phyloP scores from a whole-genome alignment of 2,888 invertebrate genomes.

The Parnassius orleans region DNA sequence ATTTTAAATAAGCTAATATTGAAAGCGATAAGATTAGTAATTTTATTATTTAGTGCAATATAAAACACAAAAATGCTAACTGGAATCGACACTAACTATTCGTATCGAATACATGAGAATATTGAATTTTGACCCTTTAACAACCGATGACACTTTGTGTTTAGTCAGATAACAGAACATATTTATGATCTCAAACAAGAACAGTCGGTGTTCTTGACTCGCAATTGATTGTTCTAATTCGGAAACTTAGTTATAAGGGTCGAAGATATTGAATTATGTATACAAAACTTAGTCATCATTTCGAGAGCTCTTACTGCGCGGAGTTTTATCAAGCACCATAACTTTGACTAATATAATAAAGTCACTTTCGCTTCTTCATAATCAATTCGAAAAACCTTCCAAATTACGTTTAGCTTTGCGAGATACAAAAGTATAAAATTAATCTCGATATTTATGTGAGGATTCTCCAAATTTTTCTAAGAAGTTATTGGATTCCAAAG shows the following conservation, averaged over 20 bases:
- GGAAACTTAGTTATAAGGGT: conserved; percentile 60
- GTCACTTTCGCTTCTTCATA: conserved; percentile 41
- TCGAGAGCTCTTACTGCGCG: conserved; percentile 31
- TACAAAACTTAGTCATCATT: conserved; percentile 47
- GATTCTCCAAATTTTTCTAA: conserved; percentile 29
- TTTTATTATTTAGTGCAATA: too few species aligned
- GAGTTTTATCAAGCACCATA: conserved; percentile 43
- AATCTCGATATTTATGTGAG: conserved; percentile 34
- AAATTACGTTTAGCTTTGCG: conserved; percentile 35
- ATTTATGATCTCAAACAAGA: conserved; percentile 40
- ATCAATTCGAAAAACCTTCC: conserved; percentile 45
- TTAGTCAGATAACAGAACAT: conserved; percentile 7
- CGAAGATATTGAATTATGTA: conserved; percentile 54
- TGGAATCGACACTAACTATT: too few species aligned
- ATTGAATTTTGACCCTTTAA: neutral
- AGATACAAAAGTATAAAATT: conserved; percentile 32
- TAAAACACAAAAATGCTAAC: too few species aligned
- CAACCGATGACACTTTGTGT: conserved; percentile 4
- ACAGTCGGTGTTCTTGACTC: conserved; percentile 42
- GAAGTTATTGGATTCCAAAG: conserved; percentile 30
- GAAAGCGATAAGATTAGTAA: too few species aligned
- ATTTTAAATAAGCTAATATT: too few species aligned
- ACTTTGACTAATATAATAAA: conserved; percentile 49
- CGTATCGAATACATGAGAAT: too few species aligned
- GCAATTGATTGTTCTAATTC: conserved; percentile 58